A percentile compares a stretch with the other conserved stretches of the same genome.
phyloP scores from a whole-genome alignment of 2,888 invertebrate genomes.

The Gasteruption jaculator region DNA sequence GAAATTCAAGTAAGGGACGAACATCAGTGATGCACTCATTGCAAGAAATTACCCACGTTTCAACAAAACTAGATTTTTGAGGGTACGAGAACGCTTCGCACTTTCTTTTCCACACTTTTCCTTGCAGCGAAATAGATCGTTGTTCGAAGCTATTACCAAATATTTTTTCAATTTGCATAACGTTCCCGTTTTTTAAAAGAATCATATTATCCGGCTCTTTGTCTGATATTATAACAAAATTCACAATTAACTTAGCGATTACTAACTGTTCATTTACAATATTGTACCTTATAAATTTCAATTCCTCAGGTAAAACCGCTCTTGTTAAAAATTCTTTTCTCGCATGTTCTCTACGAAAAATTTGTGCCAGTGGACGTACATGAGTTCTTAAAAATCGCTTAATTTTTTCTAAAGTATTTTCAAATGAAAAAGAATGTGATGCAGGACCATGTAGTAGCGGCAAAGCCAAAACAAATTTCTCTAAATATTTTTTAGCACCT shows the following conservation, averaged over 20 bases:
- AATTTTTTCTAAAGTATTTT: conserved; percentile 14
- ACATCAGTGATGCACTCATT: too few relatives aligned
- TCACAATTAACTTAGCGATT: conserved; percentile 1
- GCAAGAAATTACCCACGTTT: too few relatives aligned
- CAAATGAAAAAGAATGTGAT: conserved; percentile 11
- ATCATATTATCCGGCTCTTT: conserved; percentile 3
- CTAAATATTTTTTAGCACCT: conserved; percentile 6
- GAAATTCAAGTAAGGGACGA: too few relatives aligned
- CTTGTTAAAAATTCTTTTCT: neutral
- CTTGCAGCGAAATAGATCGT: too few relatives aligned
- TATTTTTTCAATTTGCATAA: conserved; percentile 7
- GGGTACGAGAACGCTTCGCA: too few relatives aligned
- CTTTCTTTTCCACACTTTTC: too few relatives aligned
- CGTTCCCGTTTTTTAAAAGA: conserved; percentile 5
- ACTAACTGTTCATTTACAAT: neutral
- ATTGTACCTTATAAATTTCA: too few relatives aligned
- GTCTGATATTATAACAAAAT: conserved; percentile 4
- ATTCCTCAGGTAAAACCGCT: too few relatives aligned
- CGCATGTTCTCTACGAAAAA: conserved; percentile 8
- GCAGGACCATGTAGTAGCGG: neutral
- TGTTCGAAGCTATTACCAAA: neutral
- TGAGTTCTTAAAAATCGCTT: conserved; percentile 10
- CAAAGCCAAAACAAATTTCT: conserved; percentile 2
- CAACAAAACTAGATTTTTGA: too few relatives aligned
- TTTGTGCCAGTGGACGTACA: conserved; percentile 5